Evolutionary conservation across 1,140 invertebrate genomes (phyloP).

Genomic region (Drosophila mauritiana): DNA sequence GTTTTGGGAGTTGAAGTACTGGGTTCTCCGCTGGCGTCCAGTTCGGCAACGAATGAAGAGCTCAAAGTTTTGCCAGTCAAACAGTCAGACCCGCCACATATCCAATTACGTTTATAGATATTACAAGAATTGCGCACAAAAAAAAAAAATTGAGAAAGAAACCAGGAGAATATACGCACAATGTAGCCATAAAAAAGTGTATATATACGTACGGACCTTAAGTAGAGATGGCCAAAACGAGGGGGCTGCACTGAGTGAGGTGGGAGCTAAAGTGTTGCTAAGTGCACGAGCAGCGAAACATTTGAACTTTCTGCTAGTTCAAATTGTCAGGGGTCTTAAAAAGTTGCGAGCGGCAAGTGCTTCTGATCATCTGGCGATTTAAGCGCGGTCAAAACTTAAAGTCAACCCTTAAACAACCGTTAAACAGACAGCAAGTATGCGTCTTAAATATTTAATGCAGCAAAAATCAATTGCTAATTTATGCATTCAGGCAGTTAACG

Average conservation of each 20-base stretch:
- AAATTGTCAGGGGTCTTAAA: slow-evolving; percentile 58
- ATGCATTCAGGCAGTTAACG: slow-evolving; percentile 51
- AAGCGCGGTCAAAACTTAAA: slow-evolving; percentile 33
- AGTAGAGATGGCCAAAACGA: slow-evolving; percentile 51
- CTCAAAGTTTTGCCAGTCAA: slow-evolving; percentile 52
- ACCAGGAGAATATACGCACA: slow-evolving; percentile 52
- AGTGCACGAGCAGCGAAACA: slow-evolving; percentile 60
- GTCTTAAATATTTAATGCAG: slow-evolving; percentile 62
- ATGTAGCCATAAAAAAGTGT: slow-evolving; percentile 67
- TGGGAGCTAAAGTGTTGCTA: slow-evolving; percentile 52
- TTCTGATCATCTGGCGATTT: slow-evolving; percentile 30
- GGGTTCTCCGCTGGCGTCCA: slow-evolving; percentile 11
- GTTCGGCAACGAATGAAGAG: slow-evolving; percentile 4
- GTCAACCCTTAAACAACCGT: slow-evolving; percentile 10
- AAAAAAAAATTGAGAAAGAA: not conserved
- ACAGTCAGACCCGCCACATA: slow-evolving; percentile 58
- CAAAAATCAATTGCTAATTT: slow-evolving; percentile 66
- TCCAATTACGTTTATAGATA: slow-evolving; percentile 82
- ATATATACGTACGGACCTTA: slow-evolving; percentile 43
- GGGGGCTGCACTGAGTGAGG: slow-evolving; percentile 8
- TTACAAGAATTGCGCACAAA: slow-evolving; percentile 60
- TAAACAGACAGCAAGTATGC: not conserved
- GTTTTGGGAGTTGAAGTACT: slow-evolving; percentile 16
- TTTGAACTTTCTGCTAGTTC: slow-evolving; percentile 61
- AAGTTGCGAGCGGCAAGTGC: slow-evolving; percentile 38